These are phyloP conservation scores for Epizoanthus scotinus DNA, from an alignment of 92 coral and sea anemone species.

Conservation along the genomic window DNA sequence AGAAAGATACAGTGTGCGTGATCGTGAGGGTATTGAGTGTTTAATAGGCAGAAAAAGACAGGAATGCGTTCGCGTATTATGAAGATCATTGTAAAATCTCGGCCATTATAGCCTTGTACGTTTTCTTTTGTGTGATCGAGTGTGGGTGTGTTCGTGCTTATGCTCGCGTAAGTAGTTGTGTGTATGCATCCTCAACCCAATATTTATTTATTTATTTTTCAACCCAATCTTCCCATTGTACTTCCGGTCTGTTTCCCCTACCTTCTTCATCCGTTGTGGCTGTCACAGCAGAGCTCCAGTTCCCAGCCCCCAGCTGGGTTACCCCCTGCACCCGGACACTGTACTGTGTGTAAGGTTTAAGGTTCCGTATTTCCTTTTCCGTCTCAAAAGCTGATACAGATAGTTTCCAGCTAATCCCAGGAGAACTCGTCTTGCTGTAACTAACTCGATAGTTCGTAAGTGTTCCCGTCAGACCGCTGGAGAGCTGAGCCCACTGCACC, in stretches of 20 bases:
- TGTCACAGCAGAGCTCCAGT: slow-evolving; percentile 23
- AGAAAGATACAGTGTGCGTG: too few relatives aligned
- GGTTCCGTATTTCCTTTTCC: background rate
- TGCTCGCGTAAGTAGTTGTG: too few relatives aligned
- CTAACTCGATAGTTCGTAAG: slow-evolving; percentile 22
- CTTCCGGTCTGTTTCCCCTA: background rate
- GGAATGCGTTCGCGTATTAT: too few relatives aligned
- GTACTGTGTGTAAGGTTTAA: slow-evolving; percentile 4
- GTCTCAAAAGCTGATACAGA: background rate
- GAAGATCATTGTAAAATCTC: too few relatives aligned
- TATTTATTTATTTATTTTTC: too few relatives aligned
- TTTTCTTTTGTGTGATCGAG: too few relatives aligned
- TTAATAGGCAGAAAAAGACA: too few relatives aligned
- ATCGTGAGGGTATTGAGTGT: too few relatives aligned
- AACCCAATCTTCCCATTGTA: too few relatives aligned
- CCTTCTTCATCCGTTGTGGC: slow-evolving; percentile 28
- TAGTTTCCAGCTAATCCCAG: background rate
- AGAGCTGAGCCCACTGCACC: slow-evolving; percentile 4
- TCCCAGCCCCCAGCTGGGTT: background rate
- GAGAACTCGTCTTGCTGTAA: background rate
- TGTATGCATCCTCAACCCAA: too few relatives aligned
- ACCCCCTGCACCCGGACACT: slow-evolving; percentile 15
- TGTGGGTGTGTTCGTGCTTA: too few relatives aligned
- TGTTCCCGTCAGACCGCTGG: slow-evolving; percentile 1
- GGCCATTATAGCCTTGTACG: too few relatives aligned